A percentile compares a stretch with the other conserved stretches of the same genome.
Evolutionary conservation across 2,888 invertebrate species (phyloP).

Genomic region (Microplitis manilae): DNA sequence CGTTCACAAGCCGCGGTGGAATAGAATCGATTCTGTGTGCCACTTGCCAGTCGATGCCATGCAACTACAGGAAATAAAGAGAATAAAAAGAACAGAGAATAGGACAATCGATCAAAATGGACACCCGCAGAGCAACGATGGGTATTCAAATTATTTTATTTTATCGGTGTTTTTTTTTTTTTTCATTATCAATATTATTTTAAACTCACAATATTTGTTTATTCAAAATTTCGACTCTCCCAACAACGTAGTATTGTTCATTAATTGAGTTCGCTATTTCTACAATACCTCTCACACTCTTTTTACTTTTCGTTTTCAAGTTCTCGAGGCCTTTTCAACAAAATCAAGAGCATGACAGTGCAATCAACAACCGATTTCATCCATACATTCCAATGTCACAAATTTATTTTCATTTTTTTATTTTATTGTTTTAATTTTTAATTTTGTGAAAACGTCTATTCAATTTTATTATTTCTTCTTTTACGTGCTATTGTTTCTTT

Average conservation of each 20-base stretch:
- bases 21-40: slow-evolving; percentile 46
- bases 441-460: background rate
- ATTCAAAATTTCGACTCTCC: background rate
- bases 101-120: slow-evolving; percentile 24
- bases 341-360: slow-evolving; percentile 9
- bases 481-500: background rate
- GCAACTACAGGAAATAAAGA: slow-evolving; percentile 23
- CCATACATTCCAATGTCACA: slow-evolving; percentile 6
- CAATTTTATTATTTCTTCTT: background rate
- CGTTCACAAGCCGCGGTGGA: slow-evolving; percentile 41
- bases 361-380: slow-evolving; percentile 13
- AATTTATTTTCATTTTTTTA: slow-evolving; percentile 5
- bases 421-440: background rate
- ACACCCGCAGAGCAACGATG: slow-evolving; percentile 11
- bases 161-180: background rate
- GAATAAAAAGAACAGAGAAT: slow-evolving; percentile 6
- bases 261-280: slow-evolving; percentile 6
- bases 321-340: background rate
- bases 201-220: slow-evolving; percentile 12
- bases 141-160: background rate
- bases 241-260: slow-evolving; percentile 5
- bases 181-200: background rate
- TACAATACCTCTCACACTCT: background rate
- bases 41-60: slow-evolving; percentile 39
- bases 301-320: background rate